A percentile compares a stretch with the other conserved stretches of the same genome.
Evolutionary conservation across 2,113 vertebrate genomes (phyloP).

Genomic region (Myiopsitta monachus): DNA sequence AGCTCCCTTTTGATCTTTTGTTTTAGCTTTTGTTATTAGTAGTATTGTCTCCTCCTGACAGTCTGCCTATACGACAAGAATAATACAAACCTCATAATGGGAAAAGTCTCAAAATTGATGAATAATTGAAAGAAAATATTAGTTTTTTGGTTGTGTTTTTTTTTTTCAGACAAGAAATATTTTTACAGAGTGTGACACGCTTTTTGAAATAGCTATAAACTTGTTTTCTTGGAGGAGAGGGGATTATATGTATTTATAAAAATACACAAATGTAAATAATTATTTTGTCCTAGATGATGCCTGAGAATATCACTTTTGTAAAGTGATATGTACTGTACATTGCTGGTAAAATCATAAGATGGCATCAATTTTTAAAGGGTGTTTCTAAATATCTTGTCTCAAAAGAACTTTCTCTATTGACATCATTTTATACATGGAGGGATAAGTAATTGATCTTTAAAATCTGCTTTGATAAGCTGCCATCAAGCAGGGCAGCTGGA

Average conservation of each 20-base stretch:
- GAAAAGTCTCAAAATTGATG: neutral
- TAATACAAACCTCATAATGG: neutral
- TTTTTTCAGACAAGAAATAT: neutral
- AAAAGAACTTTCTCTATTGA: neutral
- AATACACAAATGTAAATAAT: neutral
- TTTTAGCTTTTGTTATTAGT: constrained; percentile 27
- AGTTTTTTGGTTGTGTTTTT: neutral
- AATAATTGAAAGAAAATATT: neutral
- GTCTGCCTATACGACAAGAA: neutral
- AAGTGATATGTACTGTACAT: neutral
- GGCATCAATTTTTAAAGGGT: neutral
- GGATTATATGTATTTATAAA: neutral
- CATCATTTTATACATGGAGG: fast-evolving
- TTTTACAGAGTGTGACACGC: neutral
- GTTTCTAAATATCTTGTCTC: neutral
- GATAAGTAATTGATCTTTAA: neutral
- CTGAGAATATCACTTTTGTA: neutral
- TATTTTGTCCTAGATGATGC: neutral
- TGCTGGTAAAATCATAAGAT: neutral
- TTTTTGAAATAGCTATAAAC: neutral
- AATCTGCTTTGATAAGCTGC: neutral
- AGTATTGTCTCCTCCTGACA: neutral
- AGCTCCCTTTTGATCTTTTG: neutral
- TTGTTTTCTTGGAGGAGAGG: neutral
- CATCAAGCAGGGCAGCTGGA: neutral